These are phyloP conservation scores for Cinclus cinclus DNA, from an alignment of 2,113 vertebrate species.

Conservation along the genomic window DNA sequence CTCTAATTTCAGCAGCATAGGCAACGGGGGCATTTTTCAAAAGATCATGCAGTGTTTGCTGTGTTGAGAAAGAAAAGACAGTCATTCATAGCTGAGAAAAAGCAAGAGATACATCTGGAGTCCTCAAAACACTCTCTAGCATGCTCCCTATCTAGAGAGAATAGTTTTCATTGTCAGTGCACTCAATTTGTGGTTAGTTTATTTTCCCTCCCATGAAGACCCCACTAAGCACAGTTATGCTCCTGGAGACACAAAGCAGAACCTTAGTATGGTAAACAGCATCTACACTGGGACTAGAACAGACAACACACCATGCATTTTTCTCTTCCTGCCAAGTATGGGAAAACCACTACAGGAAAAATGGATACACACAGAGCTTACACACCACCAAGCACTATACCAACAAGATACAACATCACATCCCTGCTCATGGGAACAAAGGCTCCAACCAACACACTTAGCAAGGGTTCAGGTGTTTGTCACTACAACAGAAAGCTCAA, in stretches of 20 bases:
- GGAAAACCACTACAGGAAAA: background rate
- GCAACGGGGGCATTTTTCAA: slow-evolving; percentile 78
- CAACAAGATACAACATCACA: background rate
- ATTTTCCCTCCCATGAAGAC: background rate
- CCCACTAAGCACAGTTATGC: background rate
- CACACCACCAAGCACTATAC: background rate
- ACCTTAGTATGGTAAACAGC: background rate
- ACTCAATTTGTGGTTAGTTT: background rate
- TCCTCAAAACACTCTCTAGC: background rate
- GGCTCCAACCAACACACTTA: background rate
- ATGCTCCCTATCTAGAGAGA: background rate
- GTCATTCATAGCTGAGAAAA: background rate
- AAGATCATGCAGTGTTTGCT: slow-evolving; percentile 86
- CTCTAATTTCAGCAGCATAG: slow-evolving; percentile 83
- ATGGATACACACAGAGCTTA: background rate
- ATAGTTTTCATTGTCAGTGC: background rate
- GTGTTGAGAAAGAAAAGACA: background rate
- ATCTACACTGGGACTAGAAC: background rate
- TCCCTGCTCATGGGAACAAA: background rate
- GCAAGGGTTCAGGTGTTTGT: background rate
- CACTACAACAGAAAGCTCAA: background rate
- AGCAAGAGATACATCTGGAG: background rate
- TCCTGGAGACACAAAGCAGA: background rate
- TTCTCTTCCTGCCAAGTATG: background rate
- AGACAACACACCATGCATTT: background rate